Conservation (phyloP, 2,113 vertebrate species). For the Notechis scutatus region DNA sequence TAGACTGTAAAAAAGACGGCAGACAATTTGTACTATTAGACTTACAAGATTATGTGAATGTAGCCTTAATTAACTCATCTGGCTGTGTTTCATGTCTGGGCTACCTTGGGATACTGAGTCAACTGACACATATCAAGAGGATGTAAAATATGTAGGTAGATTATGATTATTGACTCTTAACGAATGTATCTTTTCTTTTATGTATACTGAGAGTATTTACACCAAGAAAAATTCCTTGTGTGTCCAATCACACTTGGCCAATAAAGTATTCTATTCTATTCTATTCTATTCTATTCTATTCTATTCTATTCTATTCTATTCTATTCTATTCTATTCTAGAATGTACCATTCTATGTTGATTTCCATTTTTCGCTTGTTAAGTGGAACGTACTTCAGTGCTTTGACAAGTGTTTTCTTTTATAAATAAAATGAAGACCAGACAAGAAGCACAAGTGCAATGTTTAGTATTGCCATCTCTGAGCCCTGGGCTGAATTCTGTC, state of each 20-base stretch:
- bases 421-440: conserved; percentile 29
- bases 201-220: no score
- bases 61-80: neutral
- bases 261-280: no score
- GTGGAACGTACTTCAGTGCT: conserved; percentile 38
- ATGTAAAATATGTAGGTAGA: conserved; percentile 21
- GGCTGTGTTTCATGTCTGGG: neutral
- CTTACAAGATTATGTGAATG: neutral
- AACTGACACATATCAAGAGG: neutral
- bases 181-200: no score
- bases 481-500: conserved; percentile 58
- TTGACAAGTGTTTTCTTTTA: conserved; percentile 54
- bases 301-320: no score
- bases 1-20: neutral
- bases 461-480: conserved; percentile 59
- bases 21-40: neutral
- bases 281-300: no score
- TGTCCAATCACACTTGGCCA: no score
- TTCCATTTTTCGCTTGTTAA: neutral
- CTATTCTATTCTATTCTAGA: no score
- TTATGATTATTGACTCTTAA: no score
- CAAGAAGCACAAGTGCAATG: conserved; percentile 48
- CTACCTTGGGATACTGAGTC: neutral
- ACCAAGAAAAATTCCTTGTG: no score
- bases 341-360: conserved; percentile 31